Evolutionary conservation across 2,113 vertebrate species (phyloP), one percentile per base, ranked within the genome.

Genomic region (Zingel zingel): DNA sequence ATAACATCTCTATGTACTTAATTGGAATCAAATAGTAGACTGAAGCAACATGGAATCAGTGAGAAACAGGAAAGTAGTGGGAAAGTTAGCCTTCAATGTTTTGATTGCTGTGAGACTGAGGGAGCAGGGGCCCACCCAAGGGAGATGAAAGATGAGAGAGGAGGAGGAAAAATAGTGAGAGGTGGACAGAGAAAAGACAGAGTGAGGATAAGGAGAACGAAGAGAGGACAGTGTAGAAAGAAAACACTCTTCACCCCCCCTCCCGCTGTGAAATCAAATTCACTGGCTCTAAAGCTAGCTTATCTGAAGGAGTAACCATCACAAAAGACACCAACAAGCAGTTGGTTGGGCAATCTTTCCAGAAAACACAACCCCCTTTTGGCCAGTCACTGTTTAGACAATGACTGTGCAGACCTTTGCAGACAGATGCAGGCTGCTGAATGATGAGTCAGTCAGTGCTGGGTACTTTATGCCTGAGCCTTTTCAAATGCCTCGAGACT

Each of bases 101-200:
- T 86, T 83, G 88, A 92, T 91, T 93, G 87, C 91, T 82, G 82
- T 77, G 88, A 84, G 88, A 82, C 65, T 7, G 74, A 77, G 76
- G 81, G 81, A 56, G 53, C 47, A 36, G 89, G 81, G 79, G 85
- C 84, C 91, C 81, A 73, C 79, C 79, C 77, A 39, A 66, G 81
- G 82, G 85, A 81, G 84, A 77, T 53, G 70, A 50, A 27, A 48
- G 82, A 68, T 67, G 69, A 77, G 75, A 54, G 53, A 61, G 36
- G 75, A 67, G 64, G 64, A 67, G 16, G 45, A 13, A 64, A 86
- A 83, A 80, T 25, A 79, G 64, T 56, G 57, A 71, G 56, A 86
- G 57, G 78, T 73, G 79, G 79, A 86, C 80, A 71, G 65, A 81
- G 62, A 75, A 72, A 68, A 81, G 78, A 62, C 53, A 70, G 68